A percentile compares a stretch with the other conserved stretches of the same genome.
Evolutionary conservation across 2,113 vertebrate species (phyloP).

Genomic region (pig (Sus scrofa)): DNA sequence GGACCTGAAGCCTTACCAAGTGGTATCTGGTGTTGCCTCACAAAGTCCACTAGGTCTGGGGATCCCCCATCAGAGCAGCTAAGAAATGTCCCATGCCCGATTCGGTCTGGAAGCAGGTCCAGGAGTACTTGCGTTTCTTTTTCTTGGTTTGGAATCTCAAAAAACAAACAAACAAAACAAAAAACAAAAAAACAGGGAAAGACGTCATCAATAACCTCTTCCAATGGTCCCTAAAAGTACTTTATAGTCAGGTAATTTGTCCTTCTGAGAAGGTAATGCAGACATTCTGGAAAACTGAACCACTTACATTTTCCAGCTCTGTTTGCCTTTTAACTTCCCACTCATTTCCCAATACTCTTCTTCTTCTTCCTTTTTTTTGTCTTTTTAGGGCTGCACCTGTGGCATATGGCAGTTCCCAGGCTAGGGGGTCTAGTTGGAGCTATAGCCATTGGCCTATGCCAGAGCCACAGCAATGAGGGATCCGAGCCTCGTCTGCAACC

Average conservation of each 20-base stretch:
- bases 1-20: constrained; percentile 89
- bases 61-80: constrained; percentile 89
- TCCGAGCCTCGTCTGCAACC: no score
- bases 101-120: constrained; percentile 92
- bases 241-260: background rate
- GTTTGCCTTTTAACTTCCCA: constrained; percentile 29
- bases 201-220: background rate
- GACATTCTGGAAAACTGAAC: constrained; percentile 31
- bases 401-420: no score
- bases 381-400: no score
- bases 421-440: no score
- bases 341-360: constrained; percentile 24
- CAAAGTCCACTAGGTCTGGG: constrained; percentile 91
- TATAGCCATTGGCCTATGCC: no score
- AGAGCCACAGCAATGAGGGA: no score
- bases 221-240: background rate
- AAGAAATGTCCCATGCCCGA: constrained; percentile 97
- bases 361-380: background rate
- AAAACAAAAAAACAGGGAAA: constrained; percentile 53
- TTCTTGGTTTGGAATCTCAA: constrained; percentile 92
- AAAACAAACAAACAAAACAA: constrained; percentile 65
- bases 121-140: constrained; percentile 94
- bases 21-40: constrained; percentile 91
- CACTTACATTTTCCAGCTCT: background rate
- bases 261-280: constrained; percentile 6